Base-by-base conservation (phyloP, 2,113 vertebrate genomes). In the Ahaetulla prasina region DNA sequence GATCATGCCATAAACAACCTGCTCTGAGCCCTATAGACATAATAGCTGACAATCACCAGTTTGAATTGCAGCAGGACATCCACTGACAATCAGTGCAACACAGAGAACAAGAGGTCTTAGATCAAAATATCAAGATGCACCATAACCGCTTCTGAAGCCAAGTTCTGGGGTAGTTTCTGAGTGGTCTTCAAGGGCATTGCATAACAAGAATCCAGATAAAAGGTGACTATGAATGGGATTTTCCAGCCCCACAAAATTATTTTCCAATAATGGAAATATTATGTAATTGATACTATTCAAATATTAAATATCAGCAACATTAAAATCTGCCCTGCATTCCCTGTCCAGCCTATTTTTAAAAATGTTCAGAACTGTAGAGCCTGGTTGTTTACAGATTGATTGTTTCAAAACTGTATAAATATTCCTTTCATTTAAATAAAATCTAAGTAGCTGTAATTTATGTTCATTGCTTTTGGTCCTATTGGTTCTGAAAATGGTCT, bases 271-370 rank as follows among this genome's bases (percentile, higher is more conserved):
- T 68, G 12, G 60, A 89, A 30, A 53, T 85, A 54, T 35, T 53
- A 23, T 11, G 3, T 50, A 52, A 87, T 50, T 87, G 16, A 87
- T 50, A 30, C 27, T 47, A 50, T 87, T 87, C 85, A 87, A 50
- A 50, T 87, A 50, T 87, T 87, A 50, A 53, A 53, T 25, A 39
- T 25, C 11, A 84, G 25, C 25, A 22, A 52, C 27, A 49, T 20
- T 84, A 93, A 85, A 88, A 91, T 92, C 93, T 89, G 93, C 84
- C 95, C 90, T 47, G 14, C 93, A 93, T 94, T 88, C 18, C 18
- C 18, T 80, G 35, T 22, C 8, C 74, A 80, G 35, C 18, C 18
- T 80, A 18, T 43, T 22, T 54, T 94, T 35, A 20, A 45, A 80
- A 43, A 80, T 8, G 3, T 43, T 43, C 74, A 80, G 18, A 80